These are phyloP conservation scores for Colletes gigas DNA, from an alignment of 1,140 invertebrate species.

Conservation along the genomic window DNA sequence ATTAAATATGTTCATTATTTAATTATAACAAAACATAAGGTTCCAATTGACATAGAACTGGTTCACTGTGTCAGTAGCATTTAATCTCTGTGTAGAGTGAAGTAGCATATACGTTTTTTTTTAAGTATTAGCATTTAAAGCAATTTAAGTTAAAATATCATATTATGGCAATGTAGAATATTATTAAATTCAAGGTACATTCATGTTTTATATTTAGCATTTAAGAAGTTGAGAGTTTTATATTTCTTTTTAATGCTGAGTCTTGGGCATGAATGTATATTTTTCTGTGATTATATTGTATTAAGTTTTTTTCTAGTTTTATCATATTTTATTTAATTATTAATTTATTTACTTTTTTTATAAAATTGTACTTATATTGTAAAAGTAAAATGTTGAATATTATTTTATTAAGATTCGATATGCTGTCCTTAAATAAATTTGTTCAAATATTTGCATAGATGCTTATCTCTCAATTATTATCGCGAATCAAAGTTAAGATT, in stretches of 20 bases:
- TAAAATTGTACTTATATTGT: neutral
- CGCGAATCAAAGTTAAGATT: neutral
- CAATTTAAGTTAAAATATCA: neutral
- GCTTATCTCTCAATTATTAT: neutral
- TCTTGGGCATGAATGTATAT: constrained; percentile 24
- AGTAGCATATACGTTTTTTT: constrained; percentile 34
- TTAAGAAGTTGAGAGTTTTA: neutral
- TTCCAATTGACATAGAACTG: constrained; percentile 2
- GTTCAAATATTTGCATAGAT: neutral
- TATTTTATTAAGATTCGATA: neutral
- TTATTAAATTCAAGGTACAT: constrained; percentile 13
- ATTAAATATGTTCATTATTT: constrained; percentile 22
- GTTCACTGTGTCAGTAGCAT: constrained; percentile 21
- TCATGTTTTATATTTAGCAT: constrained; percentile 20
- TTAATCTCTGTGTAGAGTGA: constrained; percentile 26
- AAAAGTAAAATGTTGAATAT: neutral
- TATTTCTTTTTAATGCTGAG: neutral
- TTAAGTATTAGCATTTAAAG: constrained; percentile 35
- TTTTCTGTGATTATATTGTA: neutral
- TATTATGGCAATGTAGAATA: constrained; percentile 3
- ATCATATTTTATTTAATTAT: neutral
- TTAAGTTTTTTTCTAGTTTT: neutral
- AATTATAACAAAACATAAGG: neutral
- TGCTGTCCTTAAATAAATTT: neutral
- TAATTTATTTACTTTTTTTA: neutral